phyloP scores from a whole-genome alignment of 2,888 invertebrate species.

The Lordiphosa fenestrarum region DNA sequence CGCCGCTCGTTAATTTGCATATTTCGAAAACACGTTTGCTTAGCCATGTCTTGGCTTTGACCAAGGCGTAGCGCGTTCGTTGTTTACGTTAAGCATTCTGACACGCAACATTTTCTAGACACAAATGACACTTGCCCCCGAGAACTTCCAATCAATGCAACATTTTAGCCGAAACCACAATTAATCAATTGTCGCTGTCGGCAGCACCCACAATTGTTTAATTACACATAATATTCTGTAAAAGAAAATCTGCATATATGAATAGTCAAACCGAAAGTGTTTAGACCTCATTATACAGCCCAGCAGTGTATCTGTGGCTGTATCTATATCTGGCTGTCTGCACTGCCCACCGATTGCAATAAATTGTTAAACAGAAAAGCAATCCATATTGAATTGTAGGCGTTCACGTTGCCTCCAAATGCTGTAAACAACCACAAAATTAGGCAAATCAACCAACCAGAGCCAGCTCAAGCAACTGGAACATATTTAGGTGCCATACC shows the following conservation, averaged over 20 bases:
- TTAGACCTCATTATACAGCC: conserved; percentile 41
- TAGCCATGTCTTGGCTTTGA: conserved; percentile 37
- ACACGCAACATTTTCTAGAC: conserved; percentile 9
- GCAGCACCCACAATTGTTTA: conserved; percentile 53
- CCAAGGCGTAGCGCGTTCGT: conserved; percentile 42
- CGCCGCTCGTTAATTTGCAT: conserved; percentile 62
- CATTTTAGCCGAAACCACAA: conserved; percentile 32
- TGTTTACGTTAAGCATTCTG: conserved; percentile 43
- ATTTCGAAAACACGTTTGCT: conserved; percentile 52
- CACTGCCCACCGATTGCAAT: conserved; percentile 73
- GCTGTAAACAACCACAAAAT: conserved; percentile 63
- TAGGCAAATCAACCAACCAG: conserved; percentile 62
- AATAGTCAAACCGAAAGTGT: conserved; percentile 34
- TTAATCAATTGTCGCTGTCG: conserved; percentile 48
- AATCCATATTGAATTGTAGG: conserved; percentile 58
- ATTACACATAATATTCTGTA: conserved; percentile 19
- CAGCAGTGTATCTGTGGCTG: conserved; percentile 15
- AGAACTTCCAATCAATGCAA: conserved; percentile 37
- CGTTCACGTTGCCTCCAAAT: conserved; percentile 62
- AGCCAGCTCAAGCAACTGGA: conserved; percentile 51
- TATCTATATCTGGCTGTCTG: conserved; percentile 43
- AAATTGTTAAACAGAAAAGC: conserved; percentile 51
- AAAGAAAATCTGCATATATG: conserved; percentile 22
- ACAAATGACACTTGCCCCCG: conserved; percentile 17
- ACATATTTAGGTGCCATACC: conserved; percentile 32